phyloP scores from a whole-genome alignment of 2,888 invertebrate species.

The Lycia hirtaria region DNA sequence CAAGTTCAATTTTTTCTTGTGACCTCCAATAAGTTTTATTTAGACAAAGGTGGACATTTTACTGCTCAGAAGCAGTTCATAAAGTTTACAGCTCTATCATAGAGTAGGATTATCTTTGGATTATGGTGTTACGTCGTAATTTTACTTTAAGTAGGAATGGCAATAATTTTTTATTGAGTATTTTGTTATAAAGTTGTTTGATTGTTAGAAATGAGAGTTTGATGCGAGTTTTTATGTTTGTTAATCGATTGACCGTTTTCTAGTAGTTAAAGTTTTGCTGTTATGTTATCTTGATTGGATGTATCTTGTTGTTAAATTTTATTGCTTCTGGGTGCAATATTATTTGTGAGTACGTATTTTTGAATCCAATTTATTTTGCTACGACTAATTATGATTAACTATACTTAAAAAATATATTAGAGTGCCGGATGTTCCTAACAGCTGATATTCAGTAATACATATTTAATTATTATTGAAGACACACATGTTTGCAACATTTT shows the following conservation, averaged over 20 bases:
- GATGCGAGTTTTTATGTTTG: conserved; percentile 32
- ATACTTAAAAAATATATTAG: neutral
- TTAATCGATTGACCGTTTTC: neutral
- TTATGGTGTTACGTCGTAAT: conserved; percentile 34
- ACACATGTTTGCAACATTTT: too few species aligned
- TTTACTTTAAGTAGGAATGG: conserved; percentile 28
- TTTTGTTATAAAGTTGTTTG: conserved; percentile 43
- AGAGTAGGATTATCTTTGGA: conserved; percentile 36
- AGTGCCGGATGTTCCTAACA: neutral
- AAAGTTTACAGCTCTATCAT: conserved; percentile 44
- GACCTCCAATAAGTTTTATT: conserved; percentile 4
- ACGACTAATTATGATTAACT: neutral
- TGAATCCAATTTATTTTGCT: neutral
- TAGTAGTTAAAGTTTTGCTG: neutral
- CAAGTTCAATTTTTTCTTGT: conserved; percentile 27
- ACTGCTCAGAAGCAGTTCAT: conserved; percentile 31
- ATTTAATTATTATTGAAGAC: too few species aligned
- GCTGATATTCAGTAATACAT: neutral
- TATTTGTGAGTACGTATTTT: too few species aligned
- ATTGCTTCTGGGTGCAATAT: neutral
- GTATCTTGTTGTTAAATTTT: neutral
- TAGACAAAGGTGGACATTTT: conserved; percentile 31
- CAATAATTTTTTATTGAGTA: conserved; percentile 38
- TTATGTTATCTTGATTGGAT: neutral
- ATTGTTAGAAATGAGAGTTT: conserved; percentile 34